Evolutionary conservation across 1,140 invertebrate species (phyloP), one percentile per base, ranked within the genome.

Genomic region (Danaus plexippus): DNA sequence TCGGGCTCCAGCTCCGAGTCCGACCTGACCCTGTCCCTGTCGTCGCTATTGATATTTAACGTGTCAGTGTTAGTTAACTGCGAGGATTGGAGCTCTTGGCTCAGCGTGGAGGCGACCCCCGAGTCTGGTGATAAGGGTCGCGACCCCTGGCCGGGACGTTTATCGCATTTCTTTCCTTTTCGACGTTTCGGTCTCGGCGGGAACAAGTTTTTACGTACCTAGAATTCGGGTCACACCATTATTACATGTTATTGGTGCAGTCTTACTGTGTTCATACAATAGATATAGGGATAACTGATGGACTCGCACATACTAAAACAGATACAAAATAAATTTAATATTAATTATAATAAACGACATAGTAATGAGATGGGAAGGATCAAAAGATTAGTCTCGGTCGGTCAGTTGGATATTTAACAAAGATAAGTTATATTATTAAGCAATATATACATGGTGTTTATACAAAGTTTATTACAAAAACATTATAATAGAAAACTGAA

Each of bases 121-220:
- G 75, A 75, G 58, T 78, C 72, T 40, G 73, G 66, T 11, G 72
- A 73, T 22, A 73, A 50, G 43, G 63, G 54, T 55, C 54, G 58
- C 61, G 66, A 48, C 54, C 15, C 22, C 50, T 48, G 11, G 54
- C 57, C 18, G 54, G 54, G 42, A 60, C 60, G 11, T 40, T 44
- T 44, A 11, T 58, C 47, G 58, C 46, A n/a, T 58, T 59, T 12
- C 46, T 47, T 58, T 69, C 11, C 18, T 52, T 67, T 84, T 89
- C 54, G 22, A 32, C 87, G 80, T 64, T 85, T 89, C 57, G 91
- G 91, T 63, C 90, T 83, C 46, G 90, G 90, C 11, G 91, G 90
- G 76, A 90, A 91, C 72, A 89, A 89, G 68, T 85, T 90, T 86
- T 91, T 92, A 69, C 90, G 85, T 62, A 89, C 87, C 91, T 92